Percentiles rank a stretch among this genome's conserved stretches.
Evolutionary conservation across 2,888 invertebrate genomes (phyloP).

Genomic region (Melanchra persicariae): DNA sequence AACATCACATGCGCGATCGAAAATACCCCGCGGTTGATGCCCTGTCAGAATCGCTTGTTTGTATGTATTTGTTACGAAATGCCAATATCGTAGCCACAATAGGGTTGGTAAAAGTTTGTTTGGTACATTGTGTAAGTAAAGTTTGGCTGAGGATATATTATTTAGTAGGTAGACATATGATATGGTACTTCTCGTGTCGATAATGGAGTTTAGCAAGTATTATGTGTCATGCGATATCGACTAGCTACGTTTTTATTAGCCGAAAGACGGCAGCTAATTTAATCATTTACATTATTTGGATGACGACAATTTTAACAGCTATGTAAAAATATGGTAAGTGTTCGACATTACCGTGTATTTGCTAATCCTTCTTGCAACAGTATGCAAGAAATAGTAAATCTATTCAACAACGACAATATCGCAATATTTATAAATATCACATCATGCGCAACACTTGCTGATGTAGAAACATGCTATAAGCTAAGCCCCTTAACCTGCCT

Average conservation of each 20-base stretch:
- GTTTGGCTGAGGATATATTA: not conserved
- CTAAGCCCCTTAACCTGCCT: no score
- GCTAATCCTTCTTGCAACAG: slow-evolving; percentile 37
- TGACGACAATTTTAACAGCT: not conserved
- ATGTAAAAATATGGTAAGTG: not conserved
- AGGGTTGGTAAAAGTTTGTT: slow-evolving; percentile 11
- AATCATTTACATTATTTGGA: no score
- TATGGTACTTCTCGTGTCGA: not conserved
- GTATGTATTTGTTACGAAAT: slow-evolving; percentile 41
- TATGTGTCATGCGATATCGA: not conserved
- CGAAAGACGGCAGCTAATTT: not conserved
- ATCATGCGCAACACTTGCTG: slow-evolving; percentile 11
- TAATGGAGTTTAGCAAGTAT: not conserved
- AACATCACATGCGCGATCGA: slow-evolving; percentile 58
- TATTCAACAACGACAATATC: slow-evolving; percentile 10
- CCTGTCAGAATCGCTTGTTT: slow-evolving; percentile 40
- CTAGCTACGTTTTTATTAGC: not conserved
- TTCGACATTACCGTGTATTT: not conserved
- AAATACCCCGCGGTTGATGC: slow-evolving; percentile 55
- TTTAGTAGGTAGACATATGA: not conserved
- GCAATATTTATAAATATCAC: slow-evolving; percentile 25
- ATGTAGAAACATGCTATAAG: no score
- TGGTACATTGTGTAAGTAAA: slow-evolving; percentile 3
- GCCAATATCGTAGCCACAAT: slow-evolving; percentile 14
- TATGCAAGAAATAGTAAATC: slow-evolving; percentile 26